These are phyloP conservation scores for Phalera bucephala DNA, from an alignment of 2,888 invertebrate genomes.

Conservation along the genomic window DNA sequence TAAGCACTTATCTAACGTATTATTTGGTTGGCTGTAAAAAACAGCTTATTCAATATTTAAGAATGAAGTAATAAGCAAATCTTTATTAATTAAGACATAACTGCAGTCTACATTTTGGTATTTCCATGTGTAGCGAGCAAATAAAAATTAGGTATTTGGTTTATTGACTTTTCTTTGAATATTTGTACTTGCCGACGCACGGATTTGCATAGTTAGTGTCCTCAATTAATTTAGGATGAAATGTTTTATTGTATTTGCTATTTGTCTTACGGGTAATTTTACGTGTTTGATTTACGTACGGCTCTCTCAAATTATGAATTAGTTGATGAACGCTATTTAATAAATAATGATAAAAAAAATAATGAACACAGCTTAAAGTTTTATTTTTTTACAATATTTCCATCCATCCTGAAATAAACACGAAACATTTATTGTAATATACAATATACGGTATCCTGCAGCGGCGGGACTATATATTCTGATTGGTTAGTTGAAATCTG, in stretches of 20 bases:
- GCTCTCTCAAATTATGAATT: not conserved
- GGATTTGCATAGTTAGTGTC: not conserved
- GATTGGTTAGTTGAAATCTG: too few species aligned
- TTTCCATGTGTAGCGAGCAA: not conserved
- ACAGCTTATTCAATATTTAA: too few species aligned
- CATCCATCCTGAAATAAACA: not conserved
- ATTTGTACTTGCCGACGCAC: not conserved
- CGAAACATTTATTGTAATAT: not conserved
- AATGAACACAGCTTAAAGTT: too few species aligned
- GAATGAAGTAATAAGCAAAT: not conserved
- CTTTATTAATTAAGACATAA: not conserved
- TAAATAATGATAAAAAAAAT: not conserved
- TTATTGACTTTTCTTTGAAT: not conserved
- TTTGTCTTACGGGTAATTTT: too few species aligned
- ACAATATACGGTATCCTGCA: too few species aligned
- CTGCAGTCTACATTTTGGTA: not conserved
- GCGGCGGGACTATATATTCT: too few species aligned
- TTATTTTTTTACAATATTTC: not conserved
- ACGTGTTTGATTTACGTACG: not conserved
- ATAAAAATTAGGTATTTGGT: not conserved
- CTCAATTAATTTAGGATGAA: not conserved
- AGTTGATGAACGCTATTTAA: not conserved
- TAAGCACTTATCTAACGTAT: conserved; percentile 28
- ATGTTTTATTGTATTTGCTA: not conserved
- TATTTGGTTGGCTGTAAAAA: conserved; percentile 9